phyloP scores from a whole-genome alignment of 2,113 vertebrate genomes.

The Chunga burmeisteri region DNA sequence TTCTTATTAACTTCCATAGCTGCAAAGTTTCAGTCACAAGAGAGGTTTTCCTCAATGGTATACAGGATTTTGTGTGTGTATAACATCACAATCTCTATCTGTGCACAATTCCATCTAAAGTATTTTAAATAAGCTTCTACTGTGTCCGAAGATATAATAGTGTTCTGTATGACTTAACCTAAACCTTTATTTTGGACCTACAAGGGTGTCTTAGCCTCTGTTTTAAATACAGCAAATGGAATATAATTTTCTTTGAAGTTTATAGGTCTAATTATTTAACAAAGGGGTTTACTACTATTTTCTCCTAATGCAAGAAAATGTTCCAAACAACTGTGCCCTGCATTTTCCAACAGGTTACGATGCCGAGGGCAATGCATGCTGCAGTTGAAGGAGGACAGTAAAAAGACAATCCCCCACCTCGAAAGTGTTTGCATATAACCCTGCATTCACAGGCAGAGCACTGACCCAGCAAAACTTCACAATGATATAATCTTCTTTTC shows the following conservation, averaged over 20 bases:
- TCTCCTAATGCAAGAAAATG: not conserved
- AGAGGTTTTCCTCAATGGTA: not conserved
- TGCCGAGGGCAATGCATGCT: not conserved
- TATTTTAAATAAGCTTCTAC: not conserved
- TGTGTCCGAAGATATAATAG: accelerated
- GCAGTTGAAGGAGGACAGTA: not conserved
- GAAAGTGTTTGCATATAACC: not conserved
- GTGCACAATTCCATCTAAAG: not conserved
- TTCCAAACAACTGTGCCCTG: not conserved
- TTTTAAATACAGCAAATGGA: not conserved
- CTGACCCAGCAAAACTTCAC: not conserved
- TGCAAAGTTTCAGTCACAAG: not conserved
- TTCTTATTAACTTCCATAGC: not conserved
- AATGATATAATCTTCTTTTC: not conserved
- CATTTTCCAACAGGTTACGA: not conserved
- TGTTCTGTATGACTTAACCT: not conserved
- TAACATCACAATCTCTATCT: not conserved
- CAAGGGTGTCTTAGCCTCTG: not conserved
- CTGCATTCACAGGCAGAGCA: not conserved
- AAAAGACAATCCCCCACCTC: not conserved
- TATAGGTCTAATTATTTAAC: not conserved
- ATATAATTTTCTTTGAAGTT: not conserved
- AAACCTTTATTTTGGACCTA: not conserved
- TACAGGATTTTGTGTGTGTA: too few species aligned
- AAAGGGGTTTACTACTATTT: not conserved